Percentiles rank a stretch among this genome's conserved stretches.
phyloP scores from a whole-genome alignment of 2,888 invertebrate species.

The Lasioglossum vierecki region DNA sequence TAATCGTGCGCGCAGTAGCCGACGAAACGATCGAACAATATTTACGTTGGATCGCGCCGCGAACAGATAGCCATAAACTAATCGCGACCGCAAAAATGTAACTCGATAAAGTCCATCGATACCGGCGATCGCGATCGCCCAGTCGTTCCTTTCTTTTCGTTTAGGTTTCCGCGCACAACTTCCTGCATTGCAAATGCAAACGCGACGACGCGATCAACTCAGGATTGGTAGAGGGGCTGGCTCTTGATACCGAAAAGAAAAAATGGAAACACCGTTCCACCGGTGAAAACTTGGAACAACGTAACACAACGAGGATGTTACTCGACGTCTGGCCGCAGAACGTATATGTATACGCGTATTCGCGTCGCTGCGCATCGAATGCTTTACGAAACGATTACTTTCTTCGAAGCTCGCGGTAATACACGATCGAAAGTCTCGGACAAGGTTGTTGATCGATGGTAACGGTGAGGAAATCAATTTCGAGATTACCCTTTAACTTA shows the following conservation, averaged over 20 bases:
- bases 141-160: slow-evolving; percentile 77
- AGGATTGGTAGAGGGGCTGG: background rate
- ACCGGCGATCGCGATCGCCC: slow-evolving; percentile 41
- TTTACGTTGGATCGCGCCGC: slow-evolving; percentile 22
- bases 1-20: slow-evolving; percentile 16
- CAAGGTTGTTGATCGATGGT: background rate
- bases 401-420: background rate
- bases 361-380: background rate
- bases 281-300: slow-evolving; percentile 6
- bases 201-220: background rate
- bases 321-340: background rate
- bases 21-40: slow-evolving; percentile 33
- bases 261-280: slow-evolving; percentile 12
- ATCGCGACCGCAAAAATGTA: slow-evolving; percentile 17
- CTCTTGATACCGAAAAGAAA: slow-evolving; percentile 28
- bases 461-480: background rate
- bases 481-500: no score
- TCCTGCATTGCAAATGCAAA: slow-evolving; percentile 69
- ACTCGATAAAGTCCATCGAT: slow-evolving; percentile 46
- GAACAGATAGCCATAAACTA: background rate
- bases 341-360: background rate
- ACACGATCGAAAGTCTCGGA: background rate
- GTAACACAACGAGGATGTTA: slow-evolving; percentile 3
- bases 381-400: background rate
- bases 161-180: slow-evolving; percentile 65